Conservation (phyloP, 2,113 vertebrate genomes). For the Phycodurus eques region DNA sequence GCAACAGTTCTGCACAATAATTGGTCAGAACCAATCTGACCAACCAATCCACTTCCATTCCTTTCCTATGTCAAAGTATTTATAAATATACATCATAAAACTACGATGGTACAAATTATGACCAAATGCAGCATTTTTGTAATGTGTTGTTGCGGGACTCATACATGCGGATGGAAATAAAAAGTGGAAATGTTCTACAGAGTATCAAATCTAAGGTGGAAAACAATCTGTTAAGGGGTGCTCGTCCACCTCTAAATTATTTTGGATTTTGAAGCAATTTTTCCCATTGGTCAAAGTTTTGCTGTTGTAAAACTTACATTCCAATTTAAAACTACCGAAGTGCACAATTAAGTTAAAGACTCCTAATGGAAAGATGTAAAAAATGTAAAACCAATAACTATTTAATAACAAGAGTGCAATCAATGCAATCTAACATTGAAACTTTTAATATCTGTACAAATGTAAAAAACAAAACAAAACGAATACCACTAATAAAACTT, state of each 20-base stretch:
- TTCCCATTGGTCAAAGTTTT: background rate
- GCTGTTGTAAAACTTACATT: background rate
- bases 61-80: no score
- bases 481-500: background rate
- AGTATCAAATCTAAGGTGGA: background rate
- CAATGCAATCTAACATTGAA: background rate
- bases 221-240: background rate
- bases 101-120: no score
- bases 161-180: background rate
- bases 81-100: no score
- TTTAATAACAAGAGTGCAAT: background rate
- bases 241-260: background rate
- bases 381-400: background rate
- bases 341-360: conserved; percentile 2
- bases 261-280: background rate
- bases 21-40: background rate
- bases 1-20: background rate
- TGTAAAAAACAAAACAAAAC: background rate
- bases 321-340: background rate
- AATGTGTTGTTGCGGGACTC: background rate
- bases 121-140: no score
- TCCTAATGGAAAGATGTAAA: conserved; percentile 4
- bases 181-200: background rate
- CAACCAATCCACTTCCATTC: no score
- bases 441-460: background rate